These are phyloP conservation scores for Microcebus jonahi DNA, from an alignment of 2,113 vertebrate species.

Conservation along the genomic window DNA sequence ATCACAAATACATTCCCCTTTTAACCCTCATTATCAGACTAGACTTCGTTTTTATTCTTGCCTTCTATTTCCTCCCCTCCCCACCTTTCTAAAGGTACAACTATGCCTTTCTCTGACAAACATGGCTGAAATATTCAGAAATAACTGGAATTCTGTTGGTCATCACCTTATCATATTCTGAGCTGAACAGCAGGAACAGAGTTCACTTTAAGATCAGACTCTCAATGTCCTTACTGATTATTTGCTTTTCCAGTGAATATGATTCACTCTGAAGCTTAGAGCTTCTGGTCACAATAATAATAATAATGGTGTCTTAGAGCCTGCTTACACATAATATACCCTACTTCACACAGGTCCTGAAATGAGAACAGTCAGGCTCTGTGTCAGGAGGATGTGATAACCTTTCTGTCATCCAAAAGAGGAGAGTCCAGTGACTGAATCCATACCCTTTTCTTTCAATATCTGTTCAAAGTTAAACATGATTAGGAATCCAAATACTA, in stretches of 20 bases:
- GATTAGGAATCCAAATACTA: background rate
- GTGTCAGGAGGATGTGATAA: background rate
- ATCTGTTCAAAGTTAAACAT: background rate
- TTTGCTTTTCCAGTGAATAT: conserved; percentile 14
- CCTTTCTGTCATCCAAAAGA: conserved; percentile 38
- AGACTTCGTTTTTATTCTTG: background rate
- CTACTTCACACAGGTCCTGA: conserved; percentile 48
- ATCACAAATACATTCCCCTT: background rate
- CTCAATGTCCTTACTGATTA: background rate
- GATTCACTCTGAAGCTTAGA: conserved; percentile 39
- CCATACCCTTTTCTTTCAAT: background rate
- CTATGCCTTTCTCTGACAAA: background rate
- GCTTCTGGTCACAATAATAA: conserved; percentile 4
- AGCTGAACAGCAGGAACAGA: background rate
- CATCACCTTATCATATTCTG: background rate
- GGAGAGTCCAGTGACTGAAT: background rate
- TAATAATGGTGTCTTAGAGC: conserved; percentile 31
- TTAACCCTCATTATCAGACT: background rate
- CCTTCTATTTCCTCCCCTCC: background rate
- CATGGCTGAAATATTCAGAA: background rate
- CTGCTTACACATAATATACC: conserved; percentile 44
- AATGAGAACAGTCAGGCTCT: conserved; percentile 35
- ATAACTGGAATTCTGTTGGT: conserved; percentile 45
- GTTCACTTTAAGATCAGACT: conserved; percentile 58
- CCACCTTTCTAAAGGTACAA: background rate